Evolutionary conservation across 2,888 invertebrate species (phyloP).

Genomic region (Aphrophora alni): DNA sequence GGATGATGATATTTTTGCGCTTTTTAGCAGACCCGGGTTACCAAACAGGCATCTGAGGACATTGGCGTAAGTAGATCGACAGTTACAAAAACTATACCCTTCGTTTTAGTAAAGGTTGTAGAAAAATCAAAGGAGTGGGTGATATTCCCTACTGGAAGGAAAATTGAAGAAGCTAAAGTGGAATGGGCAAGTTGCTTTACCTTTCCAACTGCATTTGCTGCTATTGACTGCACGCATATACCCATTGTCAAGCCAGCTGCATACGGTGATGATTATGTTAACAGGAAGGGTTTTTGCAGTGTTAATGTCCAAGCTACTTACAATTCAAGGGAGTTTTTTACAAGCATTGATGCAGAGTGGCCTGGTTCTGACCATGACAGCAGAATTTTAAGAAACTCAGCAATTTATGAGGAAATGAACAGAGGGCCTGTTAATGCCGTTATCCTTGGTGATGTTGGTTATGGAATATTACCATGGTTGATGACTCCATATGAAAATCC

Average conservation of each 20-base stretch:
- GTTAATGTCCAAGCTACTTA: not conserved
- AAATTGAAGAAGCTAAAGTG: not conserved
- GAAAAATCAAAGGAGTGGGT: constrained; percentile 4
- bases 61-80: not conserved
- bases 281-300: constrained; percentile 1
- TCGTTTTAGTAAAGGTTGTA: not conserved
- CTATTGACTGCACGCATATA: too few species aligned
- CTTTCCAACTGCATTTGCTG: not conserved
- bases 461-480: not conserved
- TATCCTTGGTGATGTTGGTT: not conserved
- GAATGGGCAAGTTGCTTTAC: not conserved
- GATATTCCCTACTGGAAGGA: not conserved
- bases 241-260: too few species aligned
- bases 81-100: not conserved
- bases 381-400: not conserved
- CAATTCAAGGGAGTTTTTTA: not conserved
- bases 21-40: not conserved
- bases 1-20: not conserved
- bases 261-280: not conserved
- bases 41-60: not conserved
- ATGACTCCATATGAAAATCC: not conserved
- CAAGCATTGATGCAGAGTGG: not conserved
- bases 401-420: constrained; percentile 2
- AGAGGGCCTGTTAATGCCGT: not conserved
- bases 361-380: not conserved